Conservation (phyloP, 1,140 invertebrate genomes). For the Agrypnia vestita region DNA sequence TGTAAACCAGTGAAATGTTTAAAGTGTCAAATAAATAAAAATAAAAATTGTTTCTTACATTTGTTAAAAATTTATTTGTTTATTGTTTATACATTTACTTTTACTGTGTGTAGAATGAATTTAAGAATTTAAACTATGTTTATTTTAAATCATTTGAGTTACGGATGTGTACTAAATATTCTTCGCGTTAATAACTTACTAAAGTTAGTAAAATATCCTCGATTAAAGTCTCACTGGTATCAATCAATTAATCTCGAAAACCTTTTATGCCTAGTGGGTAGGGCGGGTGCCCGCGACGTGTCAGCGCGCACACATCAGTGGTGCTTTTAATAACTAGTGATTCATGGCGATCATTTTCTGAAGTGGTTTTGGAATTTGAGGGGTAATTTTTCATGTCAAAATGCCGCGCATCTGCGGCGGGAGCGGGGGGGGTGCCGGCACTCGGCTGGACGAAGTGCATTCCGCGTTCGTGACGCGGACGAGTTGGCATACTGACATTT, state of each 20-base stretch:
- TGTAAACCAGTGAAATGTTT: no score
- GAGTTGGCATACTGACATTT: neutral
- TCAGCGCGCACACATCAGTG: slow-evolving; percentile 18
- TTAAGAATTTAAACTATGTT: no score
- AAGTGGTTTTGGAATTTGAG: slow-evolving; percentile 36
- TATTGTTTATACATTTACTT: no score
- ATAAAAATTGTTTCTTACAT: no score
- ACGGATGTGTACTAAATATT: no score
- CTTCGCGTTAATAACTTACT: no score
- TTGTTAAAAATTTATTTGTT: no score
- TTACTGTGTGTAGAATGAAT: no score
- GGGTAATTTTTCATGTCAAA: slow-evolving; percentile 32
- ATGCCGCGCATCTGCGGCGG: neutral
- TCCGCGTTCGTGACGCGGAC: slow-evolving; percentile 4
- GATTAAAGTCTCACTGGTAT: neutral
- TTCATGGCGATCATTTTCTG: slow-evolving; percentile 36
- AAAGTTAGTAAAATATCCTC: no score
- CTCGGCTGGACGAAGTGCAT: slow-evolving; percentile 14
- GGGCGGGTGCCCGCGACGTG: neutral
- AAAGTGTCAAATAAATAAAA: no score
- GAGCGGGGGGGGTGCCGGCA: neutral
- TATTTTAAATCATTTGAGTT: no score
- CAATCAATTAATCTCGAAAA: slow-evolving; percentile 3
- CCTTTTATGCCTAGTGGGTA: neutral
- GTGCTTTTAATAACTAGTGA: slow-evolving; percentile 16